phyloP scores from a whole-genome alignment of 2,888 invertebrate species.

The Ormyrus pomaceus region DNA sequence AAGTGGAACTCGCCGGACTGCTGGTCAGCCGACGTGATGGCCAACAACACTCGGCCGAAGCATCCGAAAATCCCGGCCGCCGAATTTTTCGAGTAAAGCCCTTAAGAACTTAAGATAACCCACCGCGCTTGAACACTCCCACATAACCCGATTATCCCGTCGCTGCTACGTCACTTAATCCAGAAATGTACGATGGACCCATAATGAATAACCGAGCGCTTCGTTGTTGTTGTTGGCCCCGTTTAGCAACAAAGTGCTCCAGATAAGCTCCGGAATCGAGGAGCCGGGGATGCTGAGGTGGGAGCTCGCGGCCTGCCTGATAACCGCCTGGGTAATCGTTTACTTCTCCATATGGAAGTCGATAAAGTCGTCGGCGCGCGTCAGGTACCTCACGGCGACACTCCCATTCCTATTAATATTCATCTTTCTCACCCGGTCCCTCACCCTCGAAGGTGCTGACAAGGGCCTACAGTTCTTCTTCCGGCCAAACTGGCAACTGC shows the following conservation, averaged over 20 bases:
- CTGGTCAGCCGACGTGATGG: constrained; percentile 82
- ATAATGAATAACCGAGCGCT: constrained; percentile 34
- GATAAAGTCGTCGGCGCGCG: constrained; percentile 92
- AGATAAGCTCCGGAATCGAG: constrained; percentile 90
- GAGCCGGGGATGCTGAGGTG: constrained; percentile 88
- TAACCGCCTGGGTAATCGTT: constrained; percentile 95
- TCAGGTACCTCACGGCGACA: constrained; percentile 95
- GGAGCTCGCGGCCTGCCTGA: constrained; percentile 92
- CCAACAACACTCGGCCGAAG: constrained; percentile 80
- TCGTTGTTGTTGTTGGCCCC: constrained; percentile 13
- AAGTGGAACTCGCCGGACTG: constrained; percentile 89
- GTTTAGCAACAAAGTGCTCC: constrained; percentile 89
- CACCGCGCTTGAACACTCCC: background rate
- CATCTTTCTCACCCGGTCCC: constrained; percentile 90
- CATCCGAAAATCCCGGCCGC: constrained; percentile 90
- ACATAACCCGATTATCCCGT: background rate
- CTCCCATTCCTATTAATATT: constrained; percentile 93
- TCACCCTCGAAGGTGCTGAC: constrained; percentile 92
- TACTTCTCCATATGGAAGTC: constrained; percentile 98
- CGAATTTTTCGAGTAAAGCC: constrained; percentile 91
- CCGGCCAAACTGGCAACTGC: constrained; percentile 88
- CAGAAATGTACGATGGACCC: background rate
- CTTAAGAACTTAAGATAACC: background rate
- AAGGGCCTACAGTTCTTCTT: constrained; percentile 92
- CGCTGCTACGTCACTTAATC: background rate